Evolutionary conservation across 1,140 invertebrate genomes (phyloP), one percentile per base, ranked within the genome.

Genomic region (Heterodera schachtii): DNA sequence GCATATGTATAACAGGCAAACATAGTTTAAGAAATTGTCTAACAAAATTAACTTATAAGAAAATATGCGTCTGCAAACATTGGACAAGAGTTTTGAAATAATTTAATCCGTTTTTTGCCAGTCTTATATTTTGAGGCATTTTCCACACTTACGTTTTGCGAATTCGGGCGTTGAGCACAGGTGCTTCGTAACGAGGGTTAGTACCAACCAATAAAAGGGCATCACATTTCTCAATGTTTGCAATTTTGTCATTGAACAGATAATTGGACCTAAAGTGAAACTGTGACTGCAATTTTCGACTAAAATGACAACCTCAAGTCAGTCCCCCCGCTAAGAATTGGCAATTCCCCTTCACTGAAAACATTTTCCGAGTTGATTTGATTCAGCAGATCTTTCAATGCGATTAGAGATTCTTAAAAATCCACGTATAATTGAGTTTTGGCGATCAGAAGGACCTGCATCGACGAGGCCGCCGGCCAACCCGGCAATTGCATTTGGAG

Each of bases 141-240:
- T 49, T 21, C 16, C 19, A 4, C 19, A 43, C 49, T 41, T 73
- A 86, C 84, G 83, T 80, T 92, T 99, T 99, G 52, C 97, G 93
- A 81, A 99, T 93, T 85, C 97, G 93, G 0, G 97, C 94, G 92
- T 99, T 99, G 19, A 99, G 92, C 8, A 99, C 90, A 8, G 98
- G 96, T n/a, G 98, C 97, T 92, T 99, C 97, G 90, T 95, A 97
- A 79, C 98, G 93, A 0, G 96, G 95, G 92, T 99, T 99, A 5
- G 96, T 97, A 82, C 97, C 98, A 86, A 99, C 93, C 3, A 99
- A 91, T 3, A 99, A 90, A 46, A 98, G 92, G 44, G 95, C 92
- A 92, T 99, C 98, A 16, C 96, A 94, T 85, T 98, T 94, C 91
- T 99, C 97, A 43, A 97, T 91, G 57, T 93, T 94, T 91, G 84